Evolutionary conservation across 2,797 vertebrate genomes (phyloP).

Genomic region (Trachurus trachurus): DNA sequence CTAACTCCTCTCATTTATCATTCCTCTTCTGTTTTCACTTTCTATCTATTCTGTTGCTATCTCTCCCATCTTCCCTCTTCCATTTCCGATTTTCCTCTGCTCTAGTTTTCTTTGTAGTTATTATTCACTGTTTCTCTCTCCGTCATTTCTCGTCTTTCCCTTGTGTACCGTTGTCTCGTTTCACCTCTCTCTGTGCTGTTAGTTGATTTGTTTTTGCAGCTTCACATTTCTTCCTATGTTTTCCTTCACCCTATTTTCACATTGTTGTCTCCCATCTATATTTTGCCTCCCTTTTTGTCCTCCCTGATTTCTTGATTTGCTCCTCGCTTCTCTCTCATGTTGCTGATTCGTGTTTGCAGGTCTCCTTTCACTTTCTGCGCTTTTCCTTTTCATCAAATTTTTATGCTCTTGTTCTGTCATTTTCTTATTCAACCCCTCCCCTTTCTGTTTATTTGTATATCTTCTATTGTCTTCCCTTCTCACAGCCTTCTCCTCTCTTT

Average conservation of each 20-base stretch:
- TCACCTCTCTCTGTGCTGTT: constrained; percentile 27
- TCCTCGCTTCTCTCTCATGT: constrained; percentile 5
- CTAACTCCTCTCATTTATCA: constrained; percentile 58
- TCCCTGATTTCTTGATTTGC: constrained; percentile 13
- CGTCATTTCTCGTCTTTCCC: constrained; percentile 45
- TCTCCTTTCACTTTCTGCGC: constrained; percentile 15
- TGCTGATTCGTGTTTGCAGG: constrained; percentile 45
- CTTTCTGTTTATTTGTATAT: constrained; percentile 42
- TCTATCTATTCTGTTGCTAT: constrained; percentile 32
- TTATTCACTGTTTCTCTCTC: constrained; percentile 54
- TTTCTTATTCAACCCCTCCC: constrained; percentile 16
- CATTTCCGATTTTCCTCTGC: constrained; percentile 43
- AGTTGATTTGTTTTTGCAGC: constrained; percentile 66
- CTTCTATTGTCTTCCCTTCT: constrained; percentile 20
- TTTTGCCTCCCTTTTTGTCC: constrained; percentile 12
- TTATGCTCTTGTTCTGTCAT: constrained; percentile 19
- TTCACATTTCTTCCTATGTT: constrained; percentile 57
- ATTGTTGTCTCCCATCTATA: constrained; percentile 34
- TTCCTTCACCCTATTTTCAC: constrained; percentile 40
- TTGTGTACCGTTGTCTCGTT: constrained; percentile 29
- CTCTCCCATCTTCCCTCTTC: constrained; percentile 38
- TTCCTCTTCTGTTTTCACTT: constrained; percentile 44
- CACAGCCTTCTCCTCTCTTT: constrained; percentile 12
- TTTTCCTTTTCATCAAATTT: constrained; percentile 41
- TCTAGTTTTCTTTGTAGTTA: constrained; percentile 46